Conservation (phyloP, 1,140 invertebrate genomes). For the Bathynomus jamesi region DNA sequence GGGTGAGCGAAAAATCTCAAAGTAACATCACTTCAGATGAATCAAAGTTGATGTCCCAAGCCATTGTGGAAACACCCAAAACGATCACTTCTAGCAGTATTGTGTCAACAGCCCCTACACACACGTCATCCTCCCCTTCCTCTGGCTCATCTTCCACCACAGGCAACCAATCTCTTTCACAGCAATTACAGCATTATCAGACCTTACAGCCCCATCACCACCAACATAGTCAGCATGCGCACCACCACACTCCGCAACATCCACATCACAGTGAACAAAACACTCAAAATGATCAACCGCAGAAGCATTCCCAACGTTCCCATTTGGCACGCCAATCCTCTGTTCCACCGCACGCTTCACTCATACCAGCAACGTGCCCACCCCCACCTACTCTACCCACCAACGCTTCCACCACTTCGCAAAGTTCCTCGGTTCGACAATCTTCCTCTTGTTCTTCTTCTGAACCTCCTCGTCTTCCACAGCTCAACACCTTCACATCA, state of each 20-base stretch:
- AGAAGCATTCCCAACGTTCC: not conserved
- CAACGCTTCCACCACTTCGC: not conserved
- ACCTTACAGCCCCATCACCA: not conserved
- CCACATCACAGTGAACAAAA: not conserved
- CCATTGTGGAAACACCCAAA: not conserved
- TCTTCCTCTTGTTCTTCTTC: not conserved
- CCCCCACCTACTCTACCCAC: not conserved
- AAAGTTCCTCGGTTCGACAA: not conserved
- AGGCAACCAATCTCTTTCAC: not conserved
- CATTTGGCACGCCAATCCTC: not conserved
- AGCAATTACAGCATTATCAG: not conserved
- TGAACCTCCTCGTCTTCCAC: conserved; percentile 22
- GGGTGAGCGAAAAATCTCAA: not conserved
- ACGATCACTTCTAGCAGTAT: not conserved
- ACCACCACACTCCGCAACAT: not conserved
- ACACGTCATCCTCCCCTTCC: not conserved
- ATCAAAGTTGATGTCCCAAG: not conserved
- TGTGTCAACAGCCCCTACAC: not conserved
- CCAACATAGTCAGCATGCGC: not conserved
- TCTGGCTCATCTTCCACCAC: not conserved
- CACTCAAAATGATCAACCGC: not conserved
- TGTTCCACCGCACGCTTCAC: not conserved
- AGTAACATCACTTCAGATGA: not conserved
- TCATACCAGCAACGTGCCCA: not conserved
- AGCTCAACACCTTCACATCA: conserved; percentile 25